Percentiles rank a stretch among this genome's conserved stretches.
Evolutionary conservation across 2,888 invertebrate species (phyloP).

Genomic region (Ectropis crepuscularia): DNA sequence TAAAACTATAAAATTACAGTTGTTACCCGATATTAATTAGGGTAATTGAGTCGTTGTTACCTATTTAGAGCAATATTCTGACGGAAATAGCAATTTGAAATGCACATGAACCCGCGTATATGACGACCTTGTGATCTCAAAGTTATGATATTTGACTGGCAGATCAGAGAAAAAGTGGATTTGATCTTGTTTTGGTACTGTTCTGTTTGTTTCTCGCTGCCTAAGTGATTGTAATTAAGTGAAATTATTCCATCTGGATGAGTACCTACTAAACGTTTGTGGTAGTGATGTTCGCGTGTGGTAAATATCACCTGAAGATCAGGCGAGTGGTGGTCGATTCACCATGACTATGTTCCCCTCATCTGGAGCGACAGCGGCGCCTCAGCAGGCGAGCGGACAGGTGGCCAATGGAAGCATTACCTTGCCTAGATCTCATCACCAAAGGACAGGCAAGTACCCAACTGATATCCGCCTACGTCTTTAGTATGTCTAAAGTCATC

Average conservation of each 20-base stretch:
- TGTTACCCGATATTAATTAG: constrained; percentile 41
- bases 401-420: constrained; percentile 80
- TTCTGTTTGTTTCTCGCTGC: constrained; percentile 10
- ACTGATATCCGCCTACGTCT: constrained; percentile 1
- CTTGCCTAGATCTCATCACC: constrained; percentile 79
- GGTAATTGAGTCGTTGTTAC: constrained; percentile 43
- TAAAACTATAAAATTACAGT: constrained; percentile 34
- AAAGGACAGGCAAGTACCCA: constrained; percentile 70
- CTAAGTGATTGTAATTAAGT: constrained; percentile 5
- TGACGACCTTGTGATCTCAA: constrained; percentile 69
- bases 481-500: background rate
- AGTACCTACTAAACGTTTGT: constrained; percentile 37
- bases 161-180: constrained; percentile 57
- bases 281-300: constrained; percentile 77
- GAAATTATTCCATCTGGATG: constrained; percentile 20
- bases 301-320: constrained; percentile 73
- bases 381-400: constrained; percentile 75
- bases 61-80: constrained; percentile 36
- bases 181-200: constrained; percentile 24
- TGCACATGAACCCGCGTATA: constrained; percentile 46
- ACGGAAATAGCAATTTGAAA: constrained; percentile 44
- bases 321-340: constrained; percentile 64
- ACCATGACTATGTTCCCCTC: constrained; percentile 77
- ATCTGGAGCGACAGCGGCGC: constrained; percentile 76
- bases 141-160: constrained; percentile 67